phyloP scores from a whole-genome alignment of 2,797 vertebrate species.

The Crypturellus tataupa region DNA sequence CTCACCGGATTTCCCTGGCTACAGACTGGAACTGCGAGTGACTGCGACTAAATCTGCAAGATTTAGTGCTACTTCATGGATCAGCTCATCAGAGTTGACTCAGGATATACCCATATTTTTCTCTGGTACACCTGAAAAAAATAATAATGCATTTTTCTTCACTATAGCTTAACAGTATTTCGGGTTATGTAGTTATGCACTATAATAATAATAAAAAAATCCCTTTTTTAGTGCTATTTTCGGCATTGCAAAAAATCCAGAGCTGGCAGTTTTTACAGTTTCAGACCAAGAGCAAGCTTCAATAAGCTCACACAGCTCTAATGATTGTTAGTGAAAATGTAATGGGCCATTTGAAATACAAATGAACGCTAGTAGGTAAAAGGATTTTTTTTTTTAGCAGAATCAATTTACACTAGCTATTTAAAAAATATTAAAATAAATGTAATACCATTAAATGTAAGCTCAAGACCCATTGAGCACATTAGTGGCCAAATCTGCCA shows the following conservation, averaged over 20 bases:
- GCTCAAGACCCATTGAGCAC: slow-evolving; percentile 55
- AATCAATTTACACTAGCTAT: slow-evolving; percentile 75
- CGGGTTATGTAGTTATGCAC: neutral
- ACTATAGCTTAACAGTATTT: neutral
- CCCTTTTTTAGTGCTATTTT: slow-evolving; percentile 1
- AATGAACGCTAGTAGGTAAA: slow-evolving; percentile 65
- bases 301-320: slow-evolving; percentile 65
- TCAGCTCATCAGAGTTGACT: neutral
- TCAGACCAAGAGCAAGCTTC: slow-evolving; percentile 51
- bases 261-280: slow-evolving; percentile 45
- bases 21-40: neutral
- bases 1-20: neutral
- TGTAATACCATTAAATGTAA: slow-evolving; percentile 71
- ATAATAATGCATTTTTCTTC: neutral
- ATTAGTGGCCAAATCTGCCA: slow-evolving; percentile 68
- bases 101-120: neutral
- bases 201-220: neutral
- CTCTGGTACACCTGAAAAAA: neutral
- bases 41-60: neutral
- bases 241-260: neutral
- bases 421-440: slow-evolving; percentile 78
- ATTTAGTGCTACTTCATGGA: neutral
- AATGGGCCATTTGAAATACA: slow-evolving; percentile 77
- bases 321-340: slow-evolving; percentile 74
- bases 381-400: slow-evolving; percentile 22